These are phyloP conservation scores for Collichthys lucidus DNA, from an alignment of 2,113 vertebrate species.

Conservation along the genomic window DNA sequence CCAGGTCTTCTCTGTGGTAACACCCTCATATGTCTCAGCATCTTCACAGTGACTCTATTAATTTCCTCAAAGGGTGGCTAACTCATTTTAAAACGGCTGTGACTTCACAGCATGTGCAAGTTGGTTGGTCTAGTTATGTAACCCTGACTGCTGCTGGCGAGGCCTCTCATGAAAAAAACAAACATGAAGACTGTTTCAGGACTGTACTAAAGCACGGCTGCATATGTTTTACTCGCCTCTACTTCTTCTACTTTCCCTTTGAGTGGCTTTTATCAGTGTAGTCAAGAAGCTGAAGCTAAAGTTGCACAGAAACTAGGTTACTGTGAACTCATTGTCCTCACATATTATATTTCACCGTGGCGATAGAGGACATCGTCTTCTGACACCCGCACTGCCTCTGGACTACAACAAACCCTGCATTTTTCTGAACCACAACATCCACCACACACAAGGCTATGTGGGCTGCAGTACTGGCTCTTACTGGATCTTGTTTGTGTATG, in stretches of 20 bases:
- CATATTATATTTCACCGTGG: constrained; percentile 5
- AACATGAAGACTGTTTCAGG: not conserved
- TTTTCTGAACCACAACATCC: constrained; percentile 66
- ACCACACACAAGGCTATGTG: constrained; percentile 34
- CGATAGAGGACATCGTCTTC: constrained; percentile 11
- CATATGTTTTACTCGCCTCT: constrained; percentile 4
- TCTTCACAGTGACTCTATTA: constrained; percentile 23
- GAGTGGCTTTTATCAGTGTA: not conserved
- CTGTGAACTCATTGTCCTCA: constrained; percentile 12
- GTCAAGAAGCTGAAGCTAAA: not conserved
- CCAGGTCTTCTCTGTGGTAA: not conserved
- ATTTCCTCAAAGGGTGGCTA: constrained; percentile 37
- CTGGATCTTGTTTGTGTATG: constrained; percentile 62
- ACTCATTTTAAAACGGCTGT: constrained; percentile 53
- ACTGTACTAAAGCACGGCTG: constrained; percentile 32
- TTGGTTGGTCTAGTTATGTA: constrained; percentile 56
- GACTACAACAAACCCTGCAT: constrained; percentile 57
- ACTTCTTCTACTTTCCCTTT: not conserved
- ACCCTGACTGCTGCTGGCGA: constrained; percentile 38
- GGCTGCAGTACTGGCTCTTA: constrained; percentile 47
- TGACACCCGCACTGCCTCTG: constrained; percentile 40
- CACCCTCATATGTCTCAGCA: not conserved
- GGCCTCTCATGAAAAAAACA: not conserved
- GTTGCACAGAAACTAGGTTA: constrained; percentile 3
- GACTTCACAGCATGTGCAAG: constrained; percentile 24